Evolutionary conservation across 2,888 invertebrate species (phyloP), one percentile per base, ranked within the genome.

Genomic region (Odontothrips loti): DNA sequence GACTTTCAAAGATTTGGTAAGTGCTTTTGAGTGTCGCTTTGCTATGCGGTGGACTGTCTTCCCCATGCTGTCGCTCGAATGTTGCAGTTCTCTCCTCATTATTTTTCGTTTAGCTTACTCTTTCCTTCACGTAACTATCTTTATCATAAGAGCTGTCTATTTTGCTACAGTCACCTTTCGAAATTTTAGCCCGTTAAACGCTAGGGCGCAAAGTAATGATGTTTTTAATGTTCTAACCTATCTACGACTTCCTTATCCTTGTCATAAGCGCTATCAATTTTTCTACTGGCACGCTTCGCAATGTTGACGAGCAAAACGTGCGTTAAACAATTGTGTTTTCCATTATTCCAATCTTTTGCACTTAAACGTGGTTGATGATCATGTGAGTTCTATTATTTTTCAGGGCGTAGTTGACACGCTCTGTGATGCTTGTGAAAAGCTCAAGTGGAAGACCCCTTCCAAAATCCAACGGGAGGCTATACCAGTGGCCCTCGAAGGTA

Each of bases 401-500:
- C 85, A 96, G 97, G 99, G 99, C 47, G 89, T 99, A 20, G 93
- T 94, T 11, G 98, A 98, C 84, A 93, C 93, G 0, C 88, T 99
- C 63, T 96, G 96, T 85, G 94, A 96, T 88, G 96, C 98, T 0
- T 98, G 98, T 87, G 92, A 92, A 84, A 92, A 95, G 84, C 88
- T 99, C 83, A 96, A 97, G 90, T 99, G 99, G 99, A 95, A 93
- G 86, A 88, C 89, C 43, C 99, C 99, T 0, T 95, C 98, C 0
- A 96, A 96, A 89, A 99, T 99, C 85, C 99, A 99, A 87, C 92
- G 90, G 83, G 98, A 99, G 89, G 91, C 99, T 0, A 94, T 99
- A 85, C 99, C 99, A 0, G 88, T 96, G 1, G 96, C 98, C 0
- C 87, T 99, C 68, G 90, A 94, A 89, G 97, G 97, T 87, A 93